Conservation (phyloP, 2,797 vertebrate species). For the Monodelphis domestica region DNA sequence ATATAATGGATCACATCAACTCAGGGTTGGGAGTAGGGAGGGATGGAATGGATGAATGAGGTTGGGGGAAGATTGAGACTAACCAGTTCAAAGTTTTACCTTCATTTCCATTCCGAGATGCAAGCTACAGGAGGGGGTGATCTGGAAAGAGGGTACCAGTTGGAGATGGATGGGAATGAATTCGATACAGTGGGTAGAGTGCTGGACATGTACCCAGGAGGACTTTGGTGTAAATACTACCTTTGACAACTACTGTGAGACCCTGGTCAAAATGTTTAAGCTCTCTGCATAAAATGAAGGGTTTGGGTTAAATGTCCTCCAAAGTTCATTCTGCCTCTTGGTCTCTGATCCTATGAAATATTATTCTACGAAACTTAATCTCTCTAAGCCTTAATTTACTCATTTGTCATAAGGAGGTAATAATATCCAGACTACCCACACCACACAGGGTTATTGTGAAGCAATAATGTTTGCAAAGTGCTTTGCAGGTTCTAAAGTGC, state of each 20-base stretch:
- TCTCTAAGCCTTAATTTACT: neutral
- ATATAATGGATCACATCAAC: neutral
- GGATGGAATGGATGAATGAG: conserved; percentile 25
- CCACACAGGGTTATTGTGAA: neutral
- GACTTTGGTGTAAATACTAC: neutral
- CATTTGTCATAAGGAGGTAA: neutral
- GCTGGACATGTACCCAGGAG: neutral
- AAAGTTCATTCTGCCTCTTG: neutral
- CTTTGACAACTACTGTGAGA: neutral
- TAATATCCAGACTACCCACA: neutral
- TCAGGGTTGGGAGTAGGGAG: conserved; percentile 36
- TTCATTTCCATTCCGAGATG: conserved; percentile 70
- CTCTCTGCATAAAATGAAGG: neutral
- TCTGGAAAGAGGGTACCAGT: conserved; percentile 61
- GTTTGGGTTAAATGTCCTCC: neutral
- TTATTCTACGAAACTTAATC: no score
- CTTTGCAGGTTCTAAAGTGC: neutral
- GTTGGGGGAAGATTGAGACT: neutral
- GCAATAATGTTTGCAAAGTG: neutral
- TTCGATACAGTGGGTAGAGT: neutral
- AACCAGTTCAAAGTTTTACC: conserved; percentile 18
- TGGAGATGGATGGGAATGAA: conserved; percentile 65
- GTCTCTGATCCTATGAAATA: neutral
- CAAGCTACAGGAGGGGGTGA: conserved; percentile 75
- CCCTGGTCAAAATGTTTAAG: neutral